phyloP scores from a whole-genome alignment of 2,888 invertebrate genomes.

The Zonitis immaculata region DNA sequence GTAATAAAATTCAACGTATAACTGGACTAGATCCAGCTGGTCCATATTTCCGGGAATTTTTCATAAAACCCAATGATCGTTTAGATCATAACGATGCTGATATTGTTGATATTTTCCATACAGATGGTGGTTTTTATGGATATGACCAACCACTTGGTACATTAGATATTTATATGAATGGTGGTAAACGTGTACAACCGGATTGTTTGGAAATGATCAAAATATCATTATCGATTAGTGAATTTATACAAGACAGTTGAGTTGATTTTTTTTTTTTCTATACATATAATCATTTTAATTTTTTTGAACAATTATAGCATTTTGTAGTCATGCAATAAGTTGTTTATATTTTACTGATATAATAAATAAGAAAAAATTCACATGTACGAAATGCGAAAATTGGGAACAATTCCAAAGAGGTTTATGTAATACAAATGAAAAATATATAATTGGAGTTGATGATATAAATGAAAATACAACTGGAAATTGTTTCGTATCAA shows the following conservation, averaged over 20 bases:
- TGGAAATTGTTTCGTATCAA: slow-evolving; percentile 28
- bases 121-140: slow-evolving; percentile 52
- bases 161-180: slow-evolving; percentile 57
- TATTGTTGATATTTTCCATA: slow-evolving; percentile 60
- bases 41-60: slow-evolving; percentile 33
- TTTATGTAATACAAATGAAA: slow-evolving; percentile 17
- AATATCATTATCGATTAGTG: slow-evolving; percentile 3
- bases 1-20: slow-evolving; percentile 43
- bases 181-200: slow-evolving; percentile 54
- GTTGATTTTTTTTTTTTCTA: background rate
- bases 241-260: slow-evolving; percentile 11
- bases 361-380: slow-evolving; percentile 26
- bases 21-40: slow-evolving; percentile 55
- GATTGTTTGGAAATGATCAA: slow-evolving; percentile 3
- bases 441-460: slow-evolving; percentile 20
- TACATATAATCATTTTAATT: slow-evolving; percentile 1
- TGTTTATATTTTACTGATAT: slow-evolving; percentile 29
- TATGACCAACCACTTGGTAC: slow-evolving; percentile 53
- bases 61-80: slow-evolving; percentile 45
- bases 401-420: slow-evolving; percentile 7
- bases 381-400: slow-evolving; percentile 24
- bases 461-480: slow-evolving; percentile 23
- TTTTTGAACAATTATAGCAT: slow-evolving; percentile 23
- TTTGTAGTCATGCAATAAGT: slow-evolving; percentile 33
- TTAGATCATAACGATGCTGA: slow-evolving; percentile 54